A percentile compares a stretch with the other conserved stretches of the same genome.
phyloP scores from a whole-genome alignment of 2,797 vertebrate species.

The Bradypodion ventrale region DNA sequence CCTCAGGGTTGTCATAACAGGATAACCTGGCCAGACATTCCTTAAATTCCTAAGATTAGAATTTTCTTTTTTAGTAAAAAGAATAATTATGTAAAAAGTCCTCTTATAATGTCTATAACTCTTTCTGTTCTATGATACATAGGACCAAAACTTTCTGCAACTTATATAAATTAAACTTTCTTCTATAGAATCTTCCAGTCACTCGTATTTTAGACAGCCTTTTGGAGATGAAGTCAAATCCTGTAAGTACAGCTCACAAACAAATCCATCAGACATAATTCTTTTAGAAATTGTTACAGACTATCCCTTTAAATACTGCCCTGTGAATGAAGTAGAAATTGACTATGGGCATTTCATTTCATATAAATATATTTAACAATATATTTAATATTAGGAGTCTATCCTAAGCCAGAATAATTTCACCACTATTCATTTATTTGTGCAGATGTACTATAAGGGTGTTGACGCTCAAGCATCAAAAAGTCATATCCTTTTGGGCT shows the following conservation, averaged over 20 bases:
- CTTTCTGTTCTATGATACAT: slow-evolving; percentile 2
- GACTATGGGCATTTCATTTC: not conserved
- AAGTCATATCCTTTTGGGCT: no score
- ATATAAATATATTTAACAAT: slow-evolving; percentile 8
- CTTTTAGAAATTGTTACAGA: not conserved
- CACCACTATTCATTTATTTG: not conserved
- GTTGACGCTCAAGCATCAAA: no score
- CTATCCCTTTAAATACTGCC: not conserved
- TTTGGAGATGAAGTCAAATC: slow-evolving; percentile 98
- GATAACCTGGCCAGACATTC: no score
- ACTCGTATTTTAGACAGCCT: slow-evolving; percentile 95
- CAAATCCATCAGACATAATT: not conserved
- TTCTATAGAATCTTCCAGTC: slow-evolving; percentile 90
- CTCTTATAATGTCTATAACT: slow-evolving; percentile 2
- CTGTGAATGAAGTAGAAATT: not conserved
- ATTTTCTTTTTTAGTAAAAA: not conserved
- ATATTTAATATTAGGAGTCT: no score
- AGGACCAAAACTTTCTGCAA: slow-evolving; percentile 22
- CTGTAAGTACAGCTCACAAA: slow-evolving; percentile 81
- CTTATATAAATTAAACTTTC: slow-evolving; percentile 22
- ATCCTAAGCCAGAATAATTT: not conserved
- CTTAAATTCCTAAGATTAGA: not conserved
- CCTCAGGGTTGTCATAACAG: no score
- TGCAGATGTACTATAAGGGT: not conserved
- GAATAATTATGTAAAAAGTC: not conserved